Base-by-base conservation (phyloP, 1,140 invertebrate species). In the Akabosia matsudoensis region DNA sequence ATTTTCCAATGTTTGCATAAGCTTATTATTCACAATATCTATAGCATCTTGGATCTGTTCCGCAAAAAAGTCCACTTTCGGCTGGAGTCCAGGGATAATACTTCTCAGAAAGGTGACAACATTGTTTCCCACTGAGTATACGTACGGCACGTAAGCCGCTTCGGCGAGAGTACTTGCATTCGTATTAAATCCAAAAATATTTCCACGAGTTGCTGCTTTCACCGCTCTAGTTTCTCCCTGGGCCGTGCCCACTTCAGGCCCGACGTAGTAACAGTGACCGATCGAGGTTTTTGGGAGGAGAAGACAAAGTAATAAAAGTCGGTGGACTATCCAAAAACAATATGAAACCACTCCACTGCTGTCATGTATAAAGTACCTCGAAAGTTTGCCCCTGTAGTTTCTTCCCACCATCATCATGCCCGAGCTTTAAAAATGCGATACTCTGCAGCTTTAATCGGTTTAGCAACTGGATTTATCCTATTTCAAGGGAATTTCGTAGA, bases 1-100 rank as follows among this genome's bases (percentile, higher is more conserved):
- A 31, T 67, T 67, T n/a, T 67, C 61, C 61, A 67, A 22, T 30
- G 28, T 67, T 67, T 67, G 61, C 61, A 67, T 67, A 31, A 67
- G 61, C n/a, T 67, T 67, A 30, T 7, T 30, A 67, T 67, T 67
- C 24, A 30, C 61, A 7, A 22, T 67, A 30, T 67, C 61, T 30
- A 67, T 67, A 4, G 61, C 31, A 30, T 67, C 61, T 30, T 67
- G 61, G 22, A 67, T 67, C 22, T 67, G 61, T 30, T 67, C 61
- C 22, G 61, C 61, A n/a, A 67, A 67, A 31, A 67, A 67, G 61
- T 67, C 61, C n/a, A 67, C 61, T 31, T 67, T 67, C 3, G 61
- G 61, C 28, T 67, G 61, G 61, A 67, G 61, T n/a, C 26, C 61
- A 13, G 61, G 61, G 4, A 67, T 31, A 30, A 67, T 4, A 22